Evolutionary conservation across 1,140 invertebrate genomes (phyloP).

Genomic region (Phthorimaea operculella): DNA sequence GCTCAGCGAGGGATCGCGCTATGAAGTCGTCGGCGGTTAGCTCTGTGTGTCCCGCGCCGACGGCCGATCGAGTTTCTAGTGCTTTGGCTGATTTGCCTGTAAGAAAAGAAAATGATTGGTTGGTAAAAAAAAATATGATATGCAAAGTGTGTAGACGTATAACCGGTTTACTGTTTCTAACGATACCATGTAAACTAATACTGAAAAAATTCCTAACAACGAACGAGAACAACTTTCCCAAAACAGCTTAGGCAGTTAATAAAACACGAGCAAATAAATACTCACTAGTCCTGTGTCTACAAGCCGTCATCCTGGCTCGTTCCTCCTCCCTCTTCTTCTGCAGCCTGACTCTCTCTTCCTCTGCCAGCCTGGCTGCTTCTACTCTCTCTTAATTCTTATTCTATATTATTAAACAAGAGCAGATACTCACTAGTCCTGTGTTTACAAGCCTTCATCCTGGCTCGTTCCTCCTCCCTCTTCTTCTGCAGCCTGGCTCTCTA

Average conservation of each 20-base stretch:
- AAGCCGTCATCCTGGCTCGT: slow-evolving; percentile 15
- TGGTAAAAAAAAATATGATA: background rate
- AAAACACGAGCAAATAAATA: no score
- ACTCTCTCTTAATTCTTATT: no score
- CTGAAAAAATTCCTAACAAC: no score
- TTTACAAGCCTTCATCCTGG: slow-evolving; percentile 8
- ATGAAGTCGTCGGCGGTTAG: slow-evolving; percentile 40
- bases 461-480: slow-evolving; percentile 19
- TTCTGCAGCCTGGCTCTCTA: slow-evolving; percentile 4
- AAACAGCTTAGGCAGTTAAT: no score
- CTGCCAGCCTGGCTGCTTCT: slow-evolving; percentile 16
- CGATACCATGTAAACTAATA: background rate
- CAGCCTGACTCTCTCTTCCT: slow-evolving; percentile 8
- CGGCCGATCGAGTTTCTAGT: slow-evolving; percentile 15
- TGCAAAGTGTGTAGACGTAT: background rate
- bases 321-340: slow-evolving; percentile 14
- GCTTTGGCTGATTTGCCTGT: slow-evolving; percentile 35
- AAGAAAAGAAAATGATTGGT: slow-evolving; percentile 11
- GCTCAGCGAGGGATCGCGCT: slow-evolving; percentile 21
- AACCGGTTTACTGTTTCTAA: background rate
- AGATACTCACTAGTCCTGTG: slow-evolving; percentile 15
- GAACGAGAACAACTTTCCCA: no score
- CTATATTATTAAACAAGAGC: no score
- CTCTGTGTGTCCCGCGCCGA: background rate
- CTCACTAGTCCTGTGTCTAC: slow-evolving; percentile 15